These are phyloP conservation scores for Palythoa caribaeorum DNA, from an alignment of 92 coral and sea anemone species.

Conservation along the genomic window DNA sequence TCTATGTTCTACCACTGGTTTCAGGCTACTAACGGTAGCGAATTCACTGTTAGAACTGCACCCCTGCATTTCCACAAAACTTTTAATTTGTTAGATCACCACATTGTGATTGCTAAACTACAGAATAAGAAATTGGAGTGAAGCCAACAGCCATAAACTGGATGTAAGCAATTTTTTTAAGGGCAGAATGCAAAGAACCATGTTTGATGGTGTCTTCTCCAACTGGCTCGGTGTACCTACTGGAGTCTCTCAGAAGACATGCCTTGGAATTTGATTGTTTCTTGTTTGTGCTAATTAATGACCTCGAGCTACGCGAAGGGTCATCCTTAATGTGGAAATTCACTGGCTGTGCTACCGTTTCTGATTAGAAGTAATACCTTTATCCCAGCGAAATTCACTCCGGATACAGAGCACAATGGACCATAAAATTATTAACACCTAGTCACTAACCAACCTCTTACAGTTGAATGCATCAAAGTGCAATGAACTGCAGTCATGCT, in stretches of 20 bases:
- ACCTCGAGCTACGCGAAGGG: constrained; percentile 29
- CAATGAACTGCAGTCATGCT: constrained; percentile 30
- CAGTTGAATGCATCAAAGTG: constrained; percentile 43
- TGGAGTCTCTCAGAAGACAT: constrained; percentile 42
- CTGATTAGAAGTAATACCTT: constrained; percentile 38
- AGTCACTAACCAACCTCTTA: constrained; percentile 35
- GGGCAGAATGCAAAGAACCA: constrained; percentile 26
- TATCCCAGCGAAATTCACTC: constrained; percentile 16
- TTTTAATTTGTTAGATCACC: constrained; percentile 37
- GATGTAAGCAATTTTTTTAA: constrained; percentile 36
- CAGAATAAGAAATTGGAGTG: constrained; percentile 12
- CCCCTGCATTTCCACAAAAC: constrained; percentile 39
- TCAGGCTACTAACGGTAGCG: constrained; percentile 43
- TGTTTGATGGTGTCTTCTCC: constrained; percentile 12
- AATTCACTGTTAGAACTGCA: constrained; percentile 7
- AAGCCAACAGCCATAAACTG: constrained; percentile 38
- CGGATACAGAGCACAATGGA: constrained; percentile 12
- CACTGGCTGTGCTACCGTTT: constrained; percentile 34
- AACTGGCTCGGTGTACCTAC: constrained; percentile 42
- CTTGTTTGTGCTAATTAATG: constrained; percentile 32
- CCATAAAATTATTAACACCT: constrained; percentile 28
- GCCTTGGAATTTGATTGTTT: constrained; percentile 46
- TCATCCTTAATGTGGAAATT: neutral
- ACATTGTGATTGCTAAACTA: constrained; percentile 42
- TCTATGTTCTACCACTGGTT: constrained; percentile 53